Evolutionary conservation across 2,888 invertebrate genomes (phyloP).

Genomic region (Sicus ferrugineus): DNA sequence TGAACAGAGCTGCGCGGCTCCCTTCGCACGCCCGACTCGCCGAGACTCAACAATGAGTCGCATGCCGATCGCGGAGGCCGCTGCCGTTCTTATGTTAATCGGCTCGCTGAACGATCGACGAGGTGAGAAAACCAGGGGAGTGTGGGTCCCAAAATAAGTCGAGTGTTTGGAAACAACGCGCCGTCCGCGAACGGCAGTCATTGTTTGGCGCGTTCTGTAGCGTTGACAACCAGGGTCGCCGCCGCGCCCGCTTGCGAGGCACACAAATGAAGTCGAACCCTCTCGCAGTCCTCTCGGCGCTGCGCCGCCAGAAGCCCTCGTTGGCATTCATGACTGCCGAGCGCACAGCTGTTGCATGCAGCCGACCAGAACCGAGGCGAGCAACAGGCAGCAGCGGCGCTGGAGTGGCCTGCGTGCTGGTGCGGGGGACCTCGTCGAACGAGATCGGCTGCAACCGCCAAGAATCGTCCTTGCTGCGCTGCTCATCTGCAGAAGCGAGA

Average conservation of each 20-base stretch:
- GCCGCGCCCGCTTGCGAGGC: neutral
- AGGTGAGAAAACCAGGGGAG: slow-evolving; percentile 11
- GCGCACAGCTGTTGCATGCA: slow-evolving; percentile 39
- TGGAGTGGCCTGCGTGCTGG: neutral
- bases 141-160: neutral
- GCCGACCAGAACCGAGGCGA: slow-evolving; percentile 29
- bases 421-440: slow-evolving; percentile 25
- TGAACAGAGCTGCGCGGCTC: slow-evolving; percentile 18
- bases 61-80: slow-evolving; percentile 1
- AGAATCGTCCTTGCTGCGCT: slow-evolving; percentile 6
- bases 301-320: slow-evolving; percentile 1
- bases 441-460: neutral
- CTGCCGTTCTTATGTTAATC: slow-evolving; percentile 27
- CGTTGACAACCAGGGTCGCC: neutral
- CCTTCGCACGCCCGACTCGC: slow-evolving; percentile 17
- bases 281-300: neutral
- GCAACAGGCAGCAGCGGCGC: slow-evolving; percentile 20
- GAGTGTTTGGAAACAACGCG: too few relatives aligned
- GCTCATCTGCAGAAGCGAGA: slow-evolving; percentile 32
- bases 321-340: slow-evolving; percentile 11
- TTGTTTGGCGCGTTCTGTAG: too few relatives aligned
- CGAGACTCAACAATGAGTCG: slow-evolving; percentile 17
- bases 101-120: slow-evolving; percentile 8
- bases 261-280: neutral
- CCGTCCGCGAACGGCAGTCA: too few relatives aligned